Evolutionary conservation across 2,797 vertebrate genomes (phyloP).

Genomic region (Petrocephalus sullivani): DNA sequence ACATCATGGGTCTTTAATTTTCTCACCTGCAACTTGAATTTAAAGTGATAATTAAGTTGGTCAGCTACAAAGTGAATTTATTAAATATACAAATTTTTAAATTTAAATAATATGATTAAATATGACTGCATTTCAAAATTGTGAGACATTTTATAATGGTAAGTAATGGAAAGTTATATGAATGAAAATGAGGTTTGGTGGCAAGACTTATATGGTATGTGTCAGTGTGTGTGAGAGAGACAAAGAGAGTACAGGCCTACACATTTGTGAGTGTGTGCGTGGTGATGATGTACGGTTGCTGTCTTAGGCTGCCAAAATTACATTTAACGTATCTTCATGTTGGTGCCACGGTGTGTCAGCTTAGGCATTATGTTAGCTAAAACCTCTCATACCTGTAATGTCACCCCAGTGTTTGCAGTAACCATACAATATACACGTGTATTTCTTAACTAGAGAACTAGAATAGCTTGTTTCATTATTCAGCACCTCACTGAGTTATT

Average conservation of each 20-base stretch:
- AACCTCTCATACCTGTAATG: neutral
- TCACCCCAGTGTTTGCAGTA: neutral
- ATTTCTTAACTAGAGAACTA: neutral
- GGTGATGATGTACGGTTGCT: neutral
- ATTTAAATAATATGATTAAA: neutral
- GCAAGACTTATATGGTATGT: neutral
- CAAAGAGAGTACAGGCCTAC: neutral
- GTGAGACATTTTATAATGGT: neutral
- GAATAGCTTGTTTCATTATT: neutral
- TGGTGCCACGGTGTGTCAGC: neutral
- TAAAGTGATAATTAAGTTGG: neutral
- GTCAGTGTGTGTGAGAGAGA: neutral
- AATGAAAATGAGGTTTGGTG: neutral
- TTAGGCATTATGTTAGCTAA: neutral
- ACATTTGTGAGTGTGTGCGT: neutral
- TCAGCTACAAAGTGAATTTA: neutral
- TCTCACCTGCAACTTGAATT: conserved; percentile 3
- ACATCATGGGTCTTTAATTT: neutral
- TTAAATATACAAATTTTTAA: neutral
- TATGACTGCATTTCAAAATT: neutral
- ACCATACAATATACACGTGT: neutral
- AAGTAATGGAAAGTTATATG: neutral
- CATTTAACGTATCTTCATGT: neutral
- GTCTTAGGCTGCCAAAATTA: neutral
- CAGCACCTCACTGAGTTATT: neutral